Conservation (phyloP, 2,888 invertebrate genomes). For the Litoditis marina region DNA sequence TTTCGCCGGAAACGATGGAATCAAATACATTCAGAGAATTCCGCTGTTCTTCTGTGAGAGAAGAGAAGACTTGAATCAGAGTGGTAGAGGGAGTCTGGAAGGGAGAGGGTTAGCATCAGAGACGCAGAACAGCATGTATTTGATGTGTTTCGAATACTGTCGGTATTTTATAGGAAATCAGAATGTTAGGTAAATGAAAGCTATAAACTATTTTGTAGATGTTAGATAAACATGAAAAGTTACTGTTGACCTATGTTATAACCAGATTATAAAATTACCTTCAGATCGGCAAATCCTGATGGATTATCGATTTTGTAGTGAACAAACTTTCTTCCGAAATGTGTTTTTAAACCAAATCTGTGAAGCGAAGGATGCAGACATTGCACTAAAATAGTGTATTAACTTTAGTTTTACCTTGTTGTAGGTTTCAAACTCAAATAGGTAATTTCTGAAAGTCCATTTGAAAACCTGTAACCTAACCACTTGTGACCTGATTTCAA, state of each 20-base stretch:
- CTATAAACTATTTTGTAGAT: no score
- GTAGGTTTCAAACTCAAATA: no score
- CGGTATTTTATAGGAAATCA: no score
- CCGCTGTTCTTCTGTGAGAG: background rate
- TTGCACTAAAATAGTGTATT: constrained; percentile 3
- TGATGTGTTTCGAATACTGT: no score
- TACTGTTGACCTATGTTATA: background rate
- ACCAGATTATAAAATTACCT: background rate
- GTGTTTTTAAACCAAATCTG: constrained; percentile 6
- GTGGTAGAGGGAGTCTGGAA: no score
- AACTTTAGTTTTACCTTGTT: background rate
- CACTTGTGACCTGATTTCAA: no score
- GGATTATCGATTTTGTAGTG: constrained; percentile 7
- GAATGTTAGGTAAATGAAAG: no score
- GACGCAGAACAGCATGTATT: no score
- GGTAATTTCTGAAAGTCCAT: no score
- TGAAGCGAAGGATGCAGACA: background rate
- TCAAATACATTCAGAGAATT: background rate
- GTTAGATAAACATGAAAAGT: no score
- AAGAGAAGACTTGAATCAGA: background rate
- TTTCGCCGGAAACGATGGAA: background rate
- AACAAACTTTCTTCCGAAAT: constrained; percentile 1
- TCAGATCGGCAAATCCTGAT: constrained; percentile 7
- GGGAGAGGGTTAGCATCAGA: background rate
- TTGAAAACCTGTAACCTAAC: no score